phyloP scores from a whole-genome alignment of 37 sponge, comb jelly and placozoan genomes.

The Chondrilla cf. caribensis region DNA sequence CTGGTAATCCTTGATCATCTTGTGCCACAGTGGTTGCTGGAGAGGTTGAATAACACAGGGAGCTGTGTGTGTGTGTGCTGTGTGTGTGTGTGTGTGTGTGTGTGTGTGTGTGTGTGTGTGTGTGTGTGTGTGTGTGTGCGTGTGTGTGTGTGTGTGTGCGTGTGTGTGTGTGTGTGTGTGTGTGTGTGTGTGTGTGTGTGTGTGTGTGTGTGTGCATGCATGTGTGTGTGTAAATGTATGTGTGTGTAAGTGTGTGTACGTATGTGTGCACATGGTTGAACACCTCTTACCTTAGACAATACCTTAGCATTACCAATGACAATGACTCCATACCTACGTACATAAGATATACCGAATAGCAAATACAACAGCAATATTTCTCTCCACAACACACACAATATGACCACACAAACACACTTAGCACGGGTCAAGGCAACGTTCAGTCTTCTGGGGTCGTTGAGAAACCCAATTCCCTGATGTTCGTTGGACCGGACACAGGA shows the following conservation, averaged over 20 bases:
- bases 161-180: slow-evolving; percentile 21
- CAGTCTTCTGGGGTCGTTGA: slow-evolving; percentile 93
- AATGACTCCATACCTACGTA: slow-evolving; percentile 64
- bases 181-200: too few relatives aligned
- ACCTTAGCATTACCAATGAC: slow-evolving; percentile 95
- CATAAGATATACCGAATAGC: neutral
- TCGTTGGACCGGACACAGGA: slow-evolving; percentile 94
- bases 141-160: neutral
- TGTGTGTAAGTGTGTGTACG: too few relatives aligned
- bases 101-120: too few relatives aligned
- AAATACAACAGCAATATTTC: neutral
- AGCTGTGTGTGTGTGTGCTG: too few relatives aligned
- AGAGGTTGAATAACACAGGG: neutral
- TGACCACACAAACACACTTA: slow-evolving; percentile 45
- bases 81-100: too few relatives aligned
- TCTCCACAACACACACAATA: slow-evolving; percentile 1
- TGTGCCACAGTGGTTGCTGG: slow-evolving; percentile 85
- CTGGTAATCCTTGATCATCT: slow-evolving; percentile 82
- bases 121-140: too few relatives aligned
- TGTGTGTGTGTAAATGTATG: too few relatives aligned
- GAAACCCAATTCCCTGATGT: slow-evolving; percentile 95
- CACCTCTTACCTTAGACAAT: slow-evolving; percentile 62
- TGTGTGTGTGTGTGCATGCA: too few relatives aligned
- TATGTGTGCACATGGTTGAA: too few relatives aligned
- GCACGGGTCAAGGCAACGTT: slow-evolving; percentile 96